Base-by-base conservation (phyloP, 1,140 invertebrate species). In the Phocides pigmalion region DNA sequence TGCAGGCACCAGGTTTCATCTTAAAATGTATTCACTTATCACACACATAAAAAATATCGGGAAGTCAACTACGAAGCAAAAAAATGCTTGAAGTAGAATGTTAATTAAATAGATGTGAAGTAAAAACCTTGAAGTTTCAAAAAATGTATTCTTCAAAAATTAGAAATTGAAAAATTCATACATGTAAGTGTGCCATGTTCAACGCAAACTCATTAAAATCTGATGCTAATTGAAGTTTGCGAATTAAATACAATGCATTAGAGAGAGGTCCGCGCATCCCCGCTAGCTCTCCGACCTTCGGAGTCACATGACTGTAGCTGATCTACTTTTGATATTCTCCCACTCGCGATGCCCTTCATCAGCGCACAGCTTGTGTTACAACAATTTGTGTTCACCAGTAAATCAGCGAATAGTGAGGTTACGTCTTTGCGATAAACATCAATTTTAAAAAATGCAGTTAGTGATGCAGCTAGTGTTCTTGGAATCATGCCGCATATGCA, bases 281-380 rank as follows among this genome's bases (percentile, higher is more conserved):
- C 49, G 62, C 66, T 56, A 58, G 49, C 51, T 68, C 54, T 15
- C 46, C 62, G 71, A 54, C 79, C 79, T 78, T 74, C 79, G 47
- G 25, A 73, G 79, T 79, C 79, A 81, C 72, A 79, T 81, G 79
- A 81, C 74, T 79, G 49, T 39, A 75, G 79, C 64, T 73, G 70
- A 77, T 77, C 74, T 64, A 79, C 76, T 70, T 81, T 75, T 76
- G 65, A 72, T 66, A 68, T 54, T 39, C 67, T 62, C 64, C 59
- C 50, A 62, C 61, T 54, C 41, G 51, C 62, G 19, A 46, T 70
- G 68, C 63, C 66, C 71, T 73, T 70, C 74, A 65, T 68, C 50
- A 70, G 15, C 19, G 20, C 44, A 50, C 25, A 16, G 32, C 25
- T 50, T 28, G 42, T n/a, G 14, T 32, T 50, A 50, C 22, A 25